phyloP scores from a whole-genome alignment of 2,888 invertebrate genomes.

The Phyllotreta striolata region DNA sequence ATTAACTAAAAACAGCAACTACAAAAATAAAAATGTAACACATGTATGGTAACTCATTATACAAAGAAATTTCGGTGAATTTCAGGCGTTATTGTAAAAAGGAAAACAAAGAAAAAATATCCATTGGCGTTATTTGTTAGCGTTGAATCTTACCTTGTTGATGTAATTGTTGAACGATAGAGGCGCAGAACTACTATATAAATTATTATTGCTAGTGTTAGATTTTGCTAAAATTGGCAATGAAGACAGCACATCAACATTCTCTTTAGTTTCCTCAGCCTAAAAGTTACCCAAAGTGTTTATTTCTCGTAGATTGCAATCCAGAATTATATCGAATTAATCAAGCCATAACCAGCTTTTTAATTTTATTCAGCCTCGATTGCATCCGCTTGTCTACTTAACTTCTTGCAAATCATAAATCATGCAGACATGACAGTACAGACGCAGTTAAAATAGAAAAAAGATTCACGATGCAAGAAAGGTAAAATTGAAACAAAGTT shows the following conservation, averaged over 20 bases:
- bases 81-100: conserved; percentile 1
- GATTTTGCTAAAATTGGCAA: conserved; percentile 49
- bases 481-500: conserved; percentile 21
- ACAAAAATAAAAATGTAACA: not conserved
- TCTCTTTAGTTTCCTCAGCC: conserved; percentile 47
- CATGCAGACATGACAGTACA: conserved; percentile 43
- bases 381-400: too few relatives aligned
- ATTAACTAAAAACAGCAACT: not conserved
- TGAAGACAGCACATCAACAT: conserved; percentile 43
- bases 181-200: conserved; percentile 51
- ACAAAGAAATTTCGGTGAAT: not conserved
- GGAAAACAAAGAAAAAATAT: too few relatives aligned
- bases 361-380: not conserved
- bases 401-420: conserved; percentile 2
- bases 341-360: not conserved
- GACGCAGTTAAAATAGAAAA: conserved; percentile 27
- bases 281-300: conserved; percentile 41
- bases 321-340: not conserved
- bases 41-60: not conserved
- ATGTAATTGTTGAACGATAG: conserved; percentile 54
- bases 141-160: conserved; percentile 49
- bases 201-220: conserved; percentile 46
- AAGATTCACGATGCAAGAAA: conserved; percentile 6
- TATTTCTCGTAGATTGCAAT: conserved; percentile 19
- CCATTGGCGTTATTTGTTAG: not conserved